phyloP scores from a whole-genome alignment of 2,113 vertebrate species.

The Hyla sarda region DNA sequence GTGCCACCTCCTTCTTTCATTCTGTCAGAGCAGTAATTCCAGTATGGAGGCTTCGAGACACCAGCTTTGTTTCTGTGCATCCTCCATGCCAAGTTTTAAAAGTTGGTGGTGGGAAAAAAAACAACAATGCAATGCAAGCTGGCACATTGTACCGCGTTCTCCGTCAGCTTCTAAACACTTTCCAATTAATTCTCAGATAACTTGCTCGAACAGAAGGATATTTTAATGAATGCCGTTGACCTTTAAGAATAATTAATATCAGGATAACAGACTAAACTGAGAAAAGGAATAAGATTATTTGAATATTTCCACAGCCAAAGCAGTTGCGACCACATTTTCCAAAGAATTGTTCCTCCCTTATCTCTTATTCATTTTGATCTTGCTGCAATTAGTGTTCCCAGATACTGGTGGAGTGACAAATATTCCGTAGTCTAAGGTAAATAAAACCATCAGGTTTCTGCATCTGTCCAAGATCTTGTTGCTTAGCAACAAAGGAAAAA shows the following conservation, averaged over 20 bases:
- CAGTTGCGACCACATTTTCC: conserved; percentile 36
- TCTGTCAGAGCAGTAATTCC: neutral
- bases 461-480: conserved; percentile 51
- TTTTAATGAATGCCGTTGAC: conserved; percentile 78
- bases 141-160: conserved; percentile 63
- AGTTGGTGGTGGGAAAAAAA: conserved; percentile 44
- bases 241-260: conserved; percentile 88
- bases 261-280: conserved; percentile 76
- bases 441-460: conserved; percentile 55
- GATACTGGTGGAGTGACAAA: conserved; percentile 56
- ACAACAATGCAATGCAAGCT: conserved; percentile 62
- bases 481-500: conserved; percentile 53
- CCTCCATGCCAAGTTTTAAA: conserved; percentile 26
- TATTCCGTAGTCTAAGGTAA: conserved; percentile 45
- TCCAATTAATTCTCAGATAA: conserved; percentile 86
- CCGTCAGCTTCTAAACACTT: conserved; percentile 74
- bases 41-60: conserved; percentile 5
- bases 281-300: conserved; percentile 79
- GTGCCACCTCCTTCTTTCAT: neutral
- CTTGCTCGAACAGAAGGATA: conserved; percentile 82
- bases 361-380: conserved; percentile 59
- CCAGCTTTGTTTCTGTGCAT: neutral
- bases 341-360: conserved; percentile 35
- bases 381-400: conserved; percentile 56
- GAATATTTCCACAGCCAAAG: conserved; percentile 68